Base-by-base conservation (phyloP, 2,888 invertebrate genomes). In the Sminthurinus aureus region DNA sequence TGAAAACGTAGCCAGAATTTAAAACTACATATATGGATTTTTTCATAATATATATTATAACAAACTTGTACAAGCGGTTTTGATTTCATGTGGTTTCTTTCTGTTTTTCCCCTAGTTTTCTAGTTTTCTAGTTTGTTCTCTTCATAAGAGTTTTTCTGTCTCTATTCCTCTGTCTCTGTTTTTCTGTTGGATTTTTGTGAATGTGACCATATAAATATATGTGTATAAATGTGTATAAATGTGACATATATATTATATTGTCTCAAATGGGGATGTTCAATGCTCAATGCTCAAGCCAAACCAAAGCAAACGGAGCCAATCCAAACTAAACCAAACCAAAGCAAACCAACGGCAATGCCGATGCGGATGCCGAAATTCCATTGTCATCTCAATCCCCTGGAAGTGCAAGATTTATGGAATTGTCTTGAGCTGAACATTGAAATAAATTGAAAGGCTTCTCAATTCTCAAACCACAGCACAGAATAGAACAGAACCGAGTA, bases 391-490 rank as follows among this genome's bases (percentile, higher is more conserved):
- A 86, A 87, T 87, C 87, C 87, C 86, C 81, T 86, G 85, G 84
- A 87, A 86, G 85, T 86, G 83, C 75, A 86, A 87, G 87, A 87
- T 87, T 87, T 87, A 87, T 87, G 86, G 87, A 86, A 87, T 87
- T 87, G 87, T 87, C 87, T 86, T 84, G 80, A 82, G 85, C 85
- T 83, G 85, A 86, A 85, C 87, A 87, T 87, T 87, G 87, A 87
- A 87, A 87, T 87, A 87, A 87, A 87, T 87, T 86, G 87, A 87
- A 87, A 86, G 87, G 87, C 86, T 87, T 87, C 85, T 85, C 58
- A 58, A 58, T 87, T 87, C 85, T 85, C 58, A 58, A 58, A 58
- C 58, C 58, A 58, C 58, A 58, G 58, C 13, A 13, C 13, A 18
- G 58, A 18, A 58, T 2, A 58, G 58, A 15, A 58, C 58, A 58